Evolutionary conservation across 2,888 invertebrate species (phyloP), one percentile per base, ranked within the genome.

Genomic region (Arctia plantaginis): DNA sequence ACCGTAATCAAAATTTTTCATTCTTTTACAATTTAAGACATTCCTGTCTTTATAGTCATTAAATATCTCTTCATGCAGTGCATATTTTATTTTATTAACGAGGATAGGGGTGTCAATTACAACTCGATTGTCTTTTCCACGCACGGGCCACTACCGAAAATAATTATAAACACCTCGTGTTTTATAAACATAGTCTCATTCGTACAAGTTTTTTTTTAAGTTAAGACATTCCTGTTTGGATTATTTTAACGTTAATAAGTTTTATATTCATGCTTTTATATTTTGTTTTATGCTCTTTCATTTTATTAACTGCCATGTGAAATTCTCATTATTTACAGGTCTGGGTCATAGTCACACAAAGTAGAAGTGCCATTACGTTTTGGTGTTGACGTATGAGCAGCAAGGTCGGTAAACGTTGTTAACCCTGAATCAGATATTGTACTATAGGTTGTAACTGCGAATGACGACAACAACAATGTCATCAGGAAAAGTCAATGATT

Each of bases 361-460:
- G 80, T 64, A 62, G 73, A 23, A 35, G 47, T 65, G 15, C 59
- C 66, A 65, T 70, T 69, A 73, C 72, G 78, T 79, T 80, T 85
- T 81, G 81, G 74, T 75, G 76, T 78, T 78, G 80, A 76, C 76
- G 77, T 77, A 79, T 74, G 69, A 68, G 67, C 71, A 72, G 67
- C 85, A 86, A 87, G 87, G 86, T 77, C 80, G 66, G 74, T 72
- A 75, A 84, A 74, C 77, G 75, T 79, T 75, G 80, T 73, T 81
- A 80, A 81, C 86, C 84, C 85, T 86, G 86, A 85, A 75, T 82
- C 69, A 74, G 71, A 76, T 79, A 71, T 75, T 76, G 70, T 73
- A 72, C 69, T 68, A 59, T 71, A 55, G 30, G 30, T 62, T 62
- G 18, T 62, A 70, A 72, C 76, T 59, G 76, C 69, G 79, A 77